Percentiles rank a stretch among this genome's conserved stretches.
These are phyloP conservation scores for Peromyscus polionotus DNA, from an alignment of 2,113 vertebrate species.

Conservation along the genomic window DNA sequence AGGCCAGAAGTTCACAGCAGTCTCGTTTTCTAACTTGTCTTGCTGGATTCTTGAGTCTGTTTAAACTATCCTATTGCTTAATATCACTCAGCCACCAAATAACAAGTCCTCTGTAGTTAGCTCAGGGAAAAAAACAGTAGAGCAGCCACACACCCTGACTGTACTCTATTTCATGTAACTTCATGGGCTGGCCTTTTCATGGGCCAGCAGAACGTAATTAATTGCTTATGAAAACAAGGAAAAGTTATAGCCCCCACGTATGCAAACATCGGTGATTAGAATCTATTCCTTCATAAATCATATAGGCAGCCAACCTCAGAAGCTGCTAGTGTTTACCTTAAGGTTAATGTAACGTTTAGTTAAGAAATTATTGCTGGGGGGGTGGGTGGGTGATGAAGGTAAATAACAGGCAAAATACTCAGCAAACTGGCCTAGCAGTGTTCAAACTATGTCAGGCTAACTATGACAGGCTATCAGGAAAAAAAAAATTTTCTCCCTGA, in stretches of 20 bases:
- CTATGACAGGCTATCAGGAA: not conserved
- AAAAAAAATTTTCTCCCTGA: not conserved
- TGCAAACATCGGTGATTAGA: slow-evolving; percentile 47
- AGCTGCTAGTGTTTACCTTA: slow-evolving; percentile 22
- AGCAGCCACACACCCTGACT: not conserved
- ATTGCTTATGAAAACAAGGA: slow-evolving; percentile 56
- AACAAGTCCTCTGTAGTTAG: slow-evolving; percentile 54
- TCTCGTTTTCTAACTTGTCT: slow-evolving; percentile 53
- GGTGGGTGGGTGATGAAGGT: not conserved
- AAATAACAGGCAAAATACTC: slow-evolving; percentile 58
- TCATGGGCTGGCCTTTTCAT: slow-evolving; percentile 45
- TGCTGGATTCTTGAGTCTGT: slow-evolving; percentile 64
- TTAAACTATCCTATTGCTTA: slow-evolving; percentile 51
- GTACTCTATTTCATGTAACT: slow-evolving; percentile 21
- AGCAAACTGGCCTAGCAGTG: not conserved
- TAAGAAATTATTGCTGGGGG: slow-evolving; percentile 56
- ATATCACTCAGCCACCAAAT: slow-evolving; percentile 29
- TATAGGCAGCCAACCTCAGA: slow-evolving; percentile 63
- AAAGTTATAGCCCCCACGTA: slow-evolving; percentile 59
- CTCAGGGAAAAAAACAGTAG: slow-evolving; percentile 56
- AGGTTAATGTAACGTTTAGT: slow-evolving; percentile 57
- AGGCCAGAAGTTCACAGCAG: slow-evolving; percentile 59
- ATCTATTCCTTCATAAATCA: slow-evolving; percentile 58
- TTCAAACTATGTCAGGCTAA: not conserved
- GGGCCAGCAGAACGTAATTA: slow-evolving; percentile 58